Evolutionary conservation across 2,888 invertebrate genomes (phyloP), one percentile per base, ranked within the genome.

Genomic region (Rotaria macrura): DNA sequence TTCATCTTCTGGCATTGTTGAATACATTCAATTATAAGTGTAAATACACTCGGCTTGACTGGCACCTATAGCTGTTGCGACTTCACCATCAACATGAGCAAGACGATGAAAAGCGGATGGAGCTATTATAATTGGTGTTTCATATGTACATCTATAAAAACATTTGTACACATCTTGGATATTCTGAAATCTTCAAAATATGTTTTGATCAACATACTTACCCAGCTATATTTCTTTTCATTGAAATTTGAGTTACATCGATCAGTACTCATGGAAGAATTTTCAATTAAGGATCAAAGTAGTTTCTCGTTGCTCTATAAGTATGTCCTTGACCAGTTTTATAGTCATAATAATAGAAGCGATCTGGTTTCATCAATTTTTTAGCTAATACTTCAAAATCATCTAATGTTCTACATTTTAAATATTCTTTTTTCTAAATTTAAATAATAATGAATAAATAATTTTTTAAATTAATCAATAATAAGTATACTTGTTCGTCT

Each of bases 11-110:
- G 74, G 40, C 25, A 34, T 43, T 6, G 43, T 79, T n/a, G 74
- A 79, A 40, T 40, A 79, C n/a, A 43, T 25, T 43, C 74, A 79
- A 43, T 79, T 79, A 43, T 79, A 79, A 23, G 43, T 79, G 43
- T 79, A 79, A 79, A 79, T 79, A 25, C 40, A 79, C 25, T 79
- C 20, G 12, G 43, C 43, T 40, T 79, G 25, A 38, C 40, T 79
- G 25, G 55, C 57, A 86, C 86, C 86, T 38, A 43, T 38, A 38
- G 86, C 86, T n/a, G 83, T 85, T 25, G 83, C 85, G 10, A 85
- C 34, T 84, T 86, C 86, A n/a, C 86, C 86, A 38, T 85, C 85
- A 38, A 17, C 47, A 74, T 86, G 79, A 20, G 86, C 86, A 4
- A 86, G 72, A 47, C 65, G 25, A 43, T 86, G 86, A 54, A 85